Evolutionary conservation across 2,888 invertebrate genomes (phyloP).

Genomic region (Tryphoninae sp.): DNA sequence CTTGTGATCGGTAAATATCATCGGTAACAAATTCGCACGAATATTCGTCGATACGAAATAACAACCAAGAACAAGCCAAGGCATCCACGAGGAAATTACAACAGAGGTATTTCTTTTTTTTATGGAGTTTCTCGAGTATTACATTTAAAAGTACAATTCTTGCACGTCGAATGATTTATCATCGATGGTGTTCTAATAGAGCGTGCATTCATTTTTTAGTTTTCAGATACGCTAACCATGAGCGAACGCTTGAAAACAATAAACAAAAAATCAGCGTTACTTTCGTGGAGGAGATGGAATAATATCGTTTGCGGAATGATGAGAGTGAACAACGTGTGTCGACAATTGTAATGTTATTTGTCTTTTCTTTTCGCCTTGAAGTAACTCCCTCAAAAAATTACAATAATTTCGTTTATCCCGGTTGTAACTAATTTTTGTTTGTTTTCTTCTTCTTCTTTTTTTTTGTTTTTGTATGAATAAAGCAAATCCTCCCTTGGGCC

Average conservation of each 20-base stretch:
- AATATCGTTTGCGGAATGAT: not conserved
- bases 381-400: not conserved
- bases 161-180: not conserved
- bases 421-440: not conserved
- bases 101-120: not conserved
- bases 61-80: not conserved
- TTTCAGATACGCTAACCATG: not conserved
- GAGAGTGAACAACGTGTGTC: not conserved
- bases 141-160: not conserved
- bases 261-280: not conserved
- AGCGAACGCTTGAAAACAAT: not conserved
- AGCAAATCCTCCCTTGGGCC: conserved; percentile 16
- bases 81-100: not conserved
- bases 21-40: not conserved
- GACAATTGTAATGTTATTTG: not conserved
- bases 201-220: not conserved
- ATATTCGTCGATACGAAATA: not conserved
- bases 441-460: not conserved
- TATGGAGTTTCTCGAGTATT: conserved; percentile 1
- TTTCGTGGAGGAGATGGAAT: not conserved
- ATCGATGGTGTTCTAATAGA: not conserved
- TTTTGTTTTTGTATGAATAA: conserved; percentile 43
- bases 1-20: conserved; percentile 73
- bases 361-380: not conserved
- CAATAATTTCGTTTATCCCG: not conserved